These are phyloP conservation scores for Microplitis mediator DNA, from an alignment of 1,140 invertebrate species.

Conservation along the genomic window DNA sequence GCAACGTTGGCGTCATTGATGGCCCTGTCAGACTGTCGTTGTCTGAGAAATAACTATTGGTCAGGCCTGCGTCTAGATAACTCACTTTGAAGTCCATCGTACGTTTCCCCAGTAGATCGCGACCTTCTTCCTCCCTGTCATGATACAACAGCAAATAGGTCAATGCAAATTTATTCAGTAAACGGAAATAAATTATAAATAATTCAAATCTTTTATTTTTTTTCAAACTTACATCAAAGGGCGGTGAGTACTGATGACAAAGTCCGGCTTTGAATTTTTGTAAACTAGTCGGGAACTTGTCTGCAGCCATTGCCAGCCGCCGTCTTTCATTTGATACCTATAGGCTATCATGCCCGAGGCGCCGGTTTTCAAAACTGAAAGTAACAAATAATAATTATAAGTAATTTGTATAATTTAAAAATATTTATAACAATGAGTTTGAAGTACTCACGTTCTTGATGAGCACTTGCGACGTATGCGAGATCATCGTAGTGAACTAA, in stretches of 20 bases:
- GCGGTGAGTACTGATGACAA: conserved; percentile 96
- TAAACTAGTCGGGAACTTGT: conserved; percentile 96
- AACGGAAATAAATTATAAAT: too few species aligned
- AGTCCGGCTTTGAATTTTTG: conserved; percentile 99
- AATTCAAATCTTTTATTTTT: background rate
- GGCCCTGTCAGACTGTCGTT: conserved; percentile 77
- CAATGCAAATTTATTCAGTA: conserved; percentile 40
- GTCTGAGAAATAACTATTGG: conserved; percentile 88
- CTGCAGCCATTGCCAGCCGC: conserved; percentile 97
- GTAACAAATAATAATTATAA: conserved; percentile 25
- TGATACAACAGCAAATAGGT: too few species aligned
- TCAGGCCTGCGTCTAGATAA: conserved; percentile 90
- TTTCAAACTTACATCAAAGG: conserved; percentile 87
- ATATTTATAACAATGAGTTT: background rate
- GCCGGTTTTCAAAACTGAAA: conserved; percentile 95
- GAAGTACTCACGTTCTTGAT: conserved; percentile 92
- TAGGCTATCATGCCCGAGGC: conserved; percentile 98
- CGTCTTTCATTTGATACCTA: conserved; percentile 91
- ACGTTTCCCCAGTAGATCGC: conserved; percentile 92
- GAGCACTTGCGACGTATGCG: conserved; percentile 96
- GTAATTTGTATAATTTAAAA: background rate
- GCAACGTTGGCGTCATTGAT: conserved; percentile 62
- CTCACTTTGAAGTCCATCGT: conserved; percentile 99
- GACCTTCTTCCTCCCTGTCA: conserved; percentile 94
- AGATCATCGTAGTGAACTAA: conserved; percentile 97